Evolutionary conservation across 1,140 invertebrate species (phyloP), one percentile per base, ranked within the genome.

Genomic region (Drosophila pruinosa): DNA sequence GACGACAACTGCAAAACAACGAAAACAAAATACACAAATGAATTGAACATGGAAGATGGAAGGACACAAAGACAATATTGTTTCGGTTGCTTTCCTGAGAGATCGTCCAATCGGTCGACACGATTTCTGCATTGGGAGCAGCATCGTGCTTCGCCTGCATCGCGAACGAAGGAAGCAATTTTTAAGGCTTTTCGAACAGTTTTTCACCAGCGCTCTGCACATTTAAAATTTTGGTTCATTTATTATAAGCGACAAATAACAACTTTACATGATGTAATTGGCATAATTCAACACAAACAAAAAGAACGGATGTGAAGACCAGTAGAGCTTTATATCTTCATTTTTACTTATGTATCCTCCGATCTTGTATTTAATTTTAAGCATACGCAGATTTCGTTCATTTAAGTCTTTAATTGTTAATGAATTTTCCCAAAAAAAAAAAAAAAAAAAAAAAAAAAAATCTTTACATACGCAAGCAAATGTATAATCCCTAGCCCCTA

Each of bases 41-140:
- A 43, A 62, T 54, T 47, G 41, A 69, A 45, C 7, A 39, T 21
- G 26, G 26, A 53, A 36, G 17, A 28, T 34, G 50, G 39, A 53
- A 47, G 17, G 57, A 53, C 65, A 62, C 56, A 62, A 58, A 36
- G 48, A 52, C 58, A 53, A 62, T 21, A 53, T 69, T 48, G 65
- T 61, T 69, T 69, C 65, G 48, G 26, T 53, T 52, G 48, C 54
- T 50, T 38, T 67, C 8, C 12, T 48, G 39, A 34, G n/a, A n/a
- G n/a, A n/a, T n/a, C n/a, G n/a, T n/a, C n/a, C n/a, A n/a, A n/a
- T n/a, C n/a, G n/a, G n/a, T n/a, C n/a, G n/a, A n/a, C n/a, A n/a
- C n/a, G n/a, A n/a, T n/a, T n/a, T n/a, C n/a, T n/a, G n/a, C n/a
- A n/a, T n/a, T n/a, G n/a, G n/a, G n/a, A n/a, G n/a, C n/a, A n/a